Conservation (phyloP, 2,113 vertebrate genomes). For the Ictidomys tridecemlineatus region DNA sequence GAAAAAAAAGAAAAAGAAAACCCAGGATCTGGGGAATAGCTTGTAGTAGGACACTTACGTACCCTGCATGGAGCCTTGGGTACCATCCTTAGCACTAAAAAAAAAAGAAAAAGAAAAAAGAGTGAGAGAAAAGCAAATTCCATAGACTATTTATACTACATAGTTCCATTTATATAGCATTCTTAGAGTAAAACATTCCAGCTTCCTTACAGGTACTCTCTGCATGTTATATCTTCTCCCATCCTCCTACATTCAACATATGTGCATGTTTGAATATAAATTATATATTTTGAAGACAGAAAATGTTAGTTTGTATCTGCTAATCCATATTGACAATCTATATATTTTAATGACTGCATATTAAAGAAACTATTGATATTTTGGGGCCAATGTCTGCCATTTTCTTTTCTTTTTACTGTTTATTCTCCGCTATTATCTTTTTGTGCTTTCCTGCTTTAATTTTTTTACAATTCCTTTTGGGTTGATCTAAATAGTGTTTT, state of each 20-base stretch:
- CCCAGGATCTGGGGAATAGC: too few species aligned
- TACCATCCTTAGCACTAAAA: too few species aligned
- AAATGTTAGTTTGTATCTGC: neutral
- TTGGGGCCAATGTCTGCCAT: neutral
- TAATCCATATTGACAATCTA: neutral
- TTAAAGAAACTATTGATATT: neutral
- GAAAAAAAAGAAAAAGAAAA: too few species aligned
- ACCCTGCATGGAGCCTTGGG: too few species aligned
- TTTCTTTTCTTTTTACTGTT: neutral
- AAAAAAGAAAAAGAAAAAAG: too few species aligned
- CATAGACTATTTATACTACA: too few species aligned
- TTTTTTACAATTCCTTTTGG: neutral
- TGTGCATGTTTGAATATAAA: neutral
- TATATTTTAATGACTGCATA: neutral
- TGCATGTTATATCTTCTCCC: neutral
- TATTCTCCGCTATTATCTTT: neutral
- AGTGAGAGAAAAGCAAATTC: neutral
- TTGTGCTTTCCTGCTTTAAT: neutral
- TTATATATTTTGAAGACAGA: neutral
- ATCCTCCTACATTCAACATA: neutral
- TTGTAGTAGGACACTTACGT: too few species aligned
- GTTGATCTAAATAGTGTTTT: neutral
- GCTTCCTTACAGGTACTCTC: neutral
- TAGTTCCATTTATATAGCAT: neutral
- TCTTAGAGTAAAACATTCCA: neutral